Evolutionary conservation across 2,888 invertebrate species (phyloP), one percentile per base, ranked within the genome.

Genomic region (Nephrocerus scutellatus): DNA sequence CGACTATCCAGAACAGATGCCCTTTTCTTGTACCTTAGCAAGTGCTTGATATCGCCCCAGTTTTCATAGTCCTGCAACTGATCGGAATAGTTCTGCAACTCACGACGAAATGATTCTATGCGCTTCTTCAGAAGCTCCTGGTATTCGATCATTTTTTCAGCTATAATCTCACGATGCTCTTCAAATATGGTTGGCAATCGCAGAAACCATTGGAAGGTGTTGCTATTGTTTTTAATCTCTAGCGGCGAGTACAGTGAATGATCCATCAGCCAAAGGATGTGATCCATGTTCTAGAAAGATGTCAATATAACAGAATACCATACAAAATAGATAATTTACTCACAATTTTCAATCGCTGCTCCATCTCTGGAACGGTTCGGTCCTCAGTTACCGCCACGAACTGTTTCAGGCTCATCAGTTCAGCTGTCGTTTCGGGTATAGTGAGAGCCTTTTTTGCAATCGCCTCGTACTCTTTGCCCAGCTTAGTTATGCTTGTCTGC

Each of bases 201-300:
- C 18, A 84, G 73, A 58, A 88, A 86, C 91, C 90, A 92, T 59
- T 86, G 82, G 57, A 88, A 90, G 0, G 88, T 82, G 51, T 82
- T 82, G 50, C 85, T 86, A 60, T 92, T 93, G 24, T 86, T 82
- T 56, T 91, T 86, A 57, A 93, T 81, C 68, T 95, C 90, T 5
- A 86, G 72, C 0, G 89, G 83, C 0, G 86, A 80, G 52, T 89
- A 82, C 6, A 74, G 71, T 0, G 82, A 80, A 56, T 87, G 84
- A 64, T 93, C 90, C 5, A 87, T 81, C 7, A 95, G 70, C 68
- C 91, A 92, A 31, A 83, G 66, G 33, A 93, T 83, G 55, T 86
- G 84, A 39, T 72, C 70, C 74, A 86, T 62, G 39, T 69, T 71
- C 58, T 60, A 30, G 14, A 39, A 40, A 16, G 9, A 30, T 24